phyloP scores from a whole-genome alignment of 2,888 invertebrate species.

The Pandemis cinnamomeana region DNA sequence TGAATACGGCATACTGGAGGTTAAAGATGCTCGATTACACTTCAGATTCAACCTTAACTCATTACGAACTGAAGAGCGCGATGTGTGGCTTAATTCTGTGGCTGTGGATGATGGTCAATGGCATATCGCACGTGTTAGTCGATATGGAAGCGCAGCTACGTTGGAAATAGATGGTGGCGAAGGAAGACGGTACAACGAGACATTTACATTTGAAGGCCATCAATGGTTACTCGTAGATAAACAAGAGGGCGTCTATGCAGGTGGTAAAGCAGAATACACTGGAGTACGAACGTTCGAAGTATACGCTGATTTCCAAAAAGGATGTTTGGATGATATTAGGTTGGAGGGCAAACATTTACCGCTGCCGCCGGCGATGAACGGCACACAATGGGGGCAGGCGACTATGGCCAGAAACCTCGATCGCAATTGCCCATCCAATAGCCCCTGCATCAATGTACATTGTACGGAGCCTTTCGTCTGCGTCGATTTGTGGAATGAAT shows the following conservation, averaged over 20 bases:
- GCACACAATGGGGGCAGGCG: conserved; percentile 97
- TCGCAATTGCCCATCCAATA: conserved; percentile 96
- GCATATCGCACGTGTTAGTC: conserved; percentile 96
- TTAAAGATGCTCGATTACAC: conserved; percentile 94
- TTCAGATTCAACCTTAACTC: conserved; percentile 97
- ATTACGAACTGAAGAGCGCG: conserved; percentile 94
- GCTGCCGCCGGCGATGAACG: conserved; percentile 96
- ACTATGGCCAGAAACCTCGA: conserved; percentile 97
- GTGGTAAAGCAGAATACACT: conserved; percentile 97
- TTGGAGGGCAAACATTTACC: conserved; percentile 98
- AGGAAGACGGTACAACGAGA: conserved; percentile 96
- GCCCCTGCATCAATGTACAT: conserved; percentile 97
- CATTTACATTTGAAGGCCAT: conserved; percentile 94
- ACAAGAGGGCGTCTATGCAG: conserved; percentile 97
- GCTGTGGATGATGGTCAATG: conserved; percentile 98
- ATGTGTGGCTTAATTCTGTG: conserved; percentile 95
- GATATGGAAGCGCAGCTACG: conserved; percentile 96
- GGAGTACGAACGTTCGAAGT: conserved; percentile 97
- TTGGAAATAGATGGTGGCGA: conserved; percentile 97
- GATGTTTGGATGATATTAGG: conserved; percentile 89
- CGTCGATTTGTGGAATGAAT: conserved; percentile 98
- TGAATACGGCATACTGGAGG: conserved; percentile 96
- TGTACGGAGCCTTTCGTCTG: conserved; percentile 97
- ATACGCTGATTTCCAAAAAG: conserved; percentile 97
- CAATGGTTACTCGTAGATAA: conserved; percentile 97